These are phyloP conservation scores for Tetragonula clypearis DNA, from an alignment of 1,140 invertebrate genomes.

Conservation along the genomic window DNA sequence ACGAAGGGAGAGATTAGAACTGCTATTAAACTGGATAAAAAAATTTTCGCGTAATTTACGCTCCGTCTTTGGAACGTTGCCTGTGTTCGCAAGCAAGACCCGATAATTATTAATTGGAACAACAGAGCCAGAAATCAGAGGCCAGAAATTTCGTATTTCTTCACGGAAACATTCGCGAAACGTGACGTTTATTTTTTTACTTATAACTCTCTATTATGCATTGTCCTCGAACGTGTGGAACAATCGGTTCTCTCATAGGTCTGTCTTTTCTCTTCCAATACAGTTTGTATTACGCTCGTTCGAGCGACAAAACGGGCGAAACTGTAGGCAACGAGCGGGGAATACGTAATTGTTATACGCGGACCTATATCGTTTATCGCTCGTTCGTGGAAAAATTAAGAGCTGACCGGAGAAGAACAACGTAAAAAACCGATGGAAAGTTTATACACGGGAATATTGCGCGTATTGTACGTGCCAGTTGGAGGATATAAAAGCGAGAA, in stretches of 20 bases:
- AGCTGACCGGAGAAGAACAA: not conserved
- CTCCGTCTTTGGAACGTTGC: not conserved
- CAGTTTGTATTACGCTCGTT: not conserved
- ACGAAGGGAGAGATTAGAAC: not conserved
- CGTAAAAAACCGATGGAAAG: not conserved
- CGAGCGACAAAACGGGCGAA: too few species aligned
- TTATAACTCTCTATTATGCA: too few species aligned
- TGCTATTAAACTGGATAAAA: not conserved
- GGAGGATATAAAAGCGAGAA: conserved; percentile 12
- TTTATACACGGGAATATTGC: conserved; percentile 16
- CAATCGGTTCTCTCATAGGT: not conserved
- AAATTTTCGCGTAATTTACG: not conserved
- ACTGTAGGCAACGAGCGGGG: not conserved
- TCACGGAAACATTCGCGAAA: too few species aligned
- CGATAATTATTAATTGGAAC: not conserved
- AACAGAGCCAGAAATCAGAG: not conserved
- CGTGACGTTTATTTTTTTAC: too few species aligned
- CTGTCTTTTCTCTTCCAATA: not conserved
- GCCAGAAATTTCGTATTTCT: not conserved
- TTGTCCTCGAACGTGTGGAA: too few species aligned
- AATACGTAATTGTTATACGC: not conserved
- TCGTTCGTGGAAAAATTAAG: not conserved
- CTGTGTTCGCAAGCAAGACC: not conserved
- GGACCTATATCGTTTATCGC: not conserved
- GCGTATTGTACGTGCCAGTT: conserved; percentile 11